Percentiles rank a stretch among this genome's conserved stretches.
Evolutionary conservation across 2,888 invertebrate genomes (phyloP).

Genomic region (Tortricodes alternella): DNA sequence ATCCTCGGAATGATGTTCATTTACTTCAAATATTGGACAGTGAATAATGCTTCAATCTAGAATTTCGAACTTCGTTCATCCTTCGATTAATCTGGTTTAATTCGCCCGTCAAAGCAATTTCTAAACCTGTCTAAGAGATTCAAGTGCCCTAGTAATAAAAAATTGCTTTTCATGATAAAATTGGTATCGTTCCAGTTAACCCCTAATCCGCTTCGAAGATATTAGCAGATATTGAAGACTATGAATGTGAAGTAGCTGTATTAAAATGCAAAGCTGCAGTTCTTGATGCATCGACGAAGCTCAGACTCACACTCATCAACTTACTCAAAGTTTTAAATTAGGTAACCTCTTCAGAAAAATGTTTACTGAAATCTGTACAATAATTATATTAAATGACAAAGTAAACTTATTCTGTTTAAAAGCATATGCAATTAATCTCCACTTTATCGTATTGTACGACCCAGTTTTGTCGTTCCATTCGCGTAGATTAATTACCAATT

Average conservation of each 20-base stretch:
- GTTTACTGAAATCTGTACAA: not conserved
- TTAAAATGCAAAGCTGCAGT: no score
- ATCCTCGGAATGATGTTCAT: not conserved
- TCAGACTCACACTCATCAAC: no score
- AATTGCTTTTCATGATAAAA: no score
- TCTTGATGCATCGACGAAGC: no score
- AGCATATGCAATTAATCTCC: constrained; percentile 44
- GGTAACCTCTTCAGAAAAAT: no score
- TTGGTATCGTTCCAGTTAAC: no score
- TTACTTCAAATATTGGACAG: not conserved
- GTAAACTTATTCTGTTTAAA: constrained; percentile 16
- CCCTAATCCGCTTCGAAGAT: no score
- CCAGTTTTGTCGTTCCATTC: constrained; percentile 49
- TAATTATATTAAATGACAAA: not conserved
- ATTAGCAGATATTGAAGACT: no score
- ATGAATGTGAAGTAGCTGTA: no score
- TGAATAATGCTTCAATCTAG: constrained; percentile 9
- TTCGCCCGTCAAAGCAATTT: not conserved
- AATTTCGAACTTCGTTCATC: not conserved
- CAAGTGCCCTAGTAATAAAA: no score
- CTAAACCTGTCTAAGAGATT: no score
- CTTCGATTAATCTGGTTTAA: constrained; percentile 1
- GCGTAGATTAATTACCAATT: constrained; percentile 59
- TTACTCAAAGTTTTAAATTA: no score
- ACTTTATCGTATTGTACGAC: constrained; percentile 53